A percentile compares a stretch with the other conserved stretches of the same genome.
phyloP scores from a whole-genome alignment of 2,113 vertebrate species.

The Synchiropus splendidus region DNA sequence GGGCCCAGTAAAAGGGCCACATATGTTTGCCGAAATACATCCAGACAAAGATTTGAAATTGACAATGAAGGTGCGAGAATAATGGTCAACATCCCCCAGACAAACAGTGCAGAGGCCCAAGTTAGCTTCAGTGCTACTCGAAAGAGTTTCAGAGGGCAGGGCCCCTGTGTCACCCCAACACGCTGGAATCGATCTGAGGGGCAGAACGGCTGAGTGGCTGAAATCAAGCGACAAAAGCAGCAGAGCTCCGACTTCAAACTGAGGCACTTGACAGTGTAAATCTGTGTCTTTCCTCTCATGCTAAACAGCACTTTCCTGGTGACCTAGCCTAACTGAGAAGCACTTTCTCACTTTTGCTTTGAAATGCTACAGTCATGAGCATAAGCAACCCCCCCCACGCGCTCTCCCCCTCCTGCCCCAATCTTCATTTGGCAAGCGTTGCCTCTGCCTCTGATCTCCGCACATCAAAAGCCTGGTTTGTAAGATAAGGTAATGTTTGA shows the following conservation, averaged over 20 bases:
- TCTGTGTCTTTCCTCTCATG: constrained; percentile 23
- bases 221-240: constrained; percentile 25
- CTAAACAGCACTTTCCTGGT: constrained; percentile 59
- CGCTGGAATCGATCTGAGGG: constrained; percentile 22
- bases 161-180: too few species aligned
- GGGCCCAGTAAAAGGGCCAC: too few species aligned
- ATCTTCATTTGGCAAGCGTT: constrained; percentile 82
- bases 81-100: too few species aligned
- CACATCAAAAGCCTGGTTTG: constrained; percentile 86
- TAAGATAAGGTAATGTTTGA: constrained; percentile 88
- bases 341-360: constrained; percentile 75
- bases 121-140: too few species aligned
- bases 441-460: constrained; percentile 84
- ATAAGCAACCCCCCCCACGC: constrained; percentile 41
- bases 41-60: too few species aligned
- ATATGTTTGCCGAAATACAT: too few species aligned
- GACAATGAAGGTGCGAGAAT: too few species aligned
- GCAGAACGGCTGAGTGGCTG: constrained; percentile 10
- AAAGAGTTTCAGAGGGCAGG: too few species aligned
- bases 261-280: constrained; percentile 32
- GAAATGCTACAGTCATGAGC: constrained; percentile 78
- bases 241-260: constrained; percentile 25
- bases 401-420: constrained; percentile 51
- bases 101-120: too few species aligned
- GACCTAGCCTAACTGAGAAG: constrained; percentile 76